Conservation (phyloP, 2,888 invertebrate species). For the Alloscopus bannaensis region DNA sequence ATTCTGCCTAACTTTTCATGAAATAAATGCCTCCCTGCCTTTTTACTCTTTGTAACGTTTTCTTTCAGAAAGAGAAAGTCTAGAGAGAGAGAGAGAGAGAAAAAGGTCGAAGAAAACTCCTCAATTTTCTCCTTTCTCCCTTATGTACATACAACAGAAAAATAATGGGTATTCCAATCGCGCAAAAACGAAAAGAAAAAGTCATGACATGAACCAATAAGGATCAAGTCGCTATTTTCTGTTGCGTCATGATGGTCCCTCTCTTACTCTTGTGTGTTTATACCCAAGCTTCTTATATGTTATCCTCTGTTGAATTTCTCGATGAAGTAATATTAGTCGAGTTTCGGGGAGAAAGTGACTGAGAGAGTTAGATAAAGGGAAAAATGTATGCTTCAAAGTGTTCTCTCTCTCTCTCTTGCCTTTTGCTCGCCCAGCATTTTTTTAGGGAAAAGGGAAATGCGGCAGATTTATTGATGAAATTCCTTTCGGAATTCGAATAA, state of each 20-base stretch:
- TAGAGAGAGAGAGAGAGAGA: constrained; percentile 1
- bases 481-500: constrained; percentile 74
- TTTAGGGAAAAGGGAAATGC: constrained; percentile 69
- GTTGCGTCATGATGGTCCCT: constrained; percentile 21
- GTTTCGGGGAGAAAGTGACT: constrained; percentile 32
- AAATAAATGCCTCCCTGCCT: constrained; percentile 36
- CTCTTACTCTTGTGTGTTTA: constrained; percentile 2
- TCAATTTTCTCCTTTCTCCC: constrained; percentile 41
- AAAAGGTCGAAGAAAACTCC: constrained; percentile 14
- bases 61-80: background rate
- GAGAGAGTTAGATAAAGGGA: constrained; percentile 34
- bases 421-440: too few relatives aligned
- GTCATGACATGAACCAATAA: constrained; percentile 64
- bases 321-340: constrained; percentile 36
- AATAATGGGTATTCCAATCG: constrained; percentile 59
- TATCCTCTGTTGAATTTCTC: too few relatives aligned
- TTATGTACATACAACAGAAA: constrained; percentile 48
- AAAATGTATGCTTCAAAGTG: constrained; percentile 58
- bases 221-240: constrained; percentile 49
- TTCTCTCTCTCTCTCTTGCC: too few relatives aligned
- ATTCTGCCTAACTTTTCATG: constrained; percentile 38
- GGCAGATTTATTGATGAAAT: constrained; percentile 74
- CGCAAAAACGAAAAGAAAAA: constrained; percentile 52
- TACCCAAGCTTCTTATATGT: too few relatives aligned
- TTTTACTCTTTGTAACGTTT: constrained; percentile 44